Base-by-base conservation (phyloP, 1,140 invertebrate genomes). In the Sarcophaga bullata region DNA sequence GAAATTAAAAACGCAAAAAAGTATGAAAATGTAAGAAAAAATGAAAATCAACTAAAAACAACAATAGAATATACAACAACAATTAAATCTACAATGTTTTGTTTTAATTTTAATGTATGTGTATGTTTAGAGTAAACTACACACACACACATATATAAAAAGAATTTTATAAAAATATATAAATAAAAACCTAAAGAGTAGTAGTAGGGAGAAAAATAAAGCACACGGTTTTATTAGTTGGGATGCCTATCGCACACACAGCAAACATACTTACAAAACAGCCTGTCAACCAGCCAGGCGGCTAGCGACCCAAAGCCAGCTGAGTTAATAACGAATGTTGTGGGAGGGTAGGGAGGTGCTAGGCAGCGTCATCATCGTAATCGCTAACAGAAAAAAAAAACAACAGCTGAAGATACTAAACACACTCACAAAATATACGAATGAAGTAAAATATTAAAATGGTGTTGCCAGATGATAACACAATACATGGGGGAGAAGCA, bases 271-370 rank as follows among this genome's bases (percentile, higher is more conserved):
- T 37, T 37, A 37, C 25, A 37, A 37, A 37, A 37, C 25, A 80
- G 52, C 19, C n/a, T 52, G 76, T n/a, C 76, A 80, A 25, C 17
- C 76, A 80, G 49, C 13, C 46, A 17, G n/a, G 8, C 17, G 50
- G 68, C 17, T 46, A 81, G 68, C 80, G 62, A 81, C 17, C 81
- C 52, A 48, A 47, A 62, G 68, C 80, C 80, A 81, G 48, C 81
- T 75, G 72, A 47, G 73, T n/a, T 19, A 47, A 47, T 47, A 9
- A 6, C 8, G 13, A 58, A 58, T n/a, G 47, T 72, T 73, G 47
- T 11, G 13, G 68, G 19, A 49, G 62, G 62, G 49, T 2, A 73
- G 62, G 49, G 7, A 73, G 62, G 47, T 73, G 47, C 17, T 48
- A 17, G n/a, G n/a, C 68, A 58, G 46, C 80, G 48, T 73, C 81